Base-by-base conservation (phyloP, 2,888 invertebrate genomes). In the Lysandra coridon region DNA sequence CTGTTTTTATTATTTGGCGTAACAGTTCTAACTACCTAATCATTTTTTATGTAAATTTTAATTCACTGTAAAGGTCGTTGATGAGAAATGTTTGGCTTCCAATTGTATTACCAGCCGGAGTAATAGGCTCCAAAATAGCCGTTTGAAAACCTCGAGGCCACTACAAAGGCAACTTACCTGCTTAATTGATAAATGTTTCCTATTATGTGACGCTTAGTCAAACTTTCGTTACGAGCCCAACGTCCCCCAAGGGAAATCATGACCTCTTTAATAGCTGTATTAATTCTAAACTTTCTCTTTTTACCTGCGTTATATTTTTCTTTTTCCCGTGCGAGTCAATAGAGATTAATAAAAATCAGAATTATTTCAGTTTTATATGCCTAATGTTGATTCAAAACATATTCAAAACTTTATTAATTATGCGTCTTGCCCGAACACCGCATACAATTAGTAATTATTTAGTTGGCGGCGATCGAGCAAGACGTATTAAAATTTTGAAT, bases 211-310 rank as follows among this genome's bases (percentile, higher is more conserved):
- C 92, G 90, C 92, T 92, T 92, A 92, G 91, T 87, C 86, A 84
- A 89, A 88, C 88, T 92, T 91, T 93, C 92, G 91, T 89, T 89
- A 89, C 88, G 88, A 89, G 89, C 88, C 79, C 79, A 80, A 80
- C 79, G 81, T 69, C 76, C 78, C 84, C 82, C 84, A n/a, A 37
- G 83, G 85, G 93, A 93, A 93, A 93, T 93, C 91, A 92, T 84
- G 86, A 86, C 86, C 85, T 86, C 86, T 88, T 88, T 78, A 78
- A 78, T 78, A 53, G 88, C 88, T 88, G 90, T 81, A 83, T 82
- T 88, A 88, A 87, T 86, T 83, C 83, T 82, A 87, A 89, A 89
- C 86, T 89, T 90, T 89, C 17, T 69, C 69, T 17, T 33, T 69
- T 69, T 69, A 14, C 69, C 69, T 69, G 33, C 33, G 69, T 14